Conservation (phyloP, 2,888 invertebrate genomes). For the Argyresthia albistria region DNA sequence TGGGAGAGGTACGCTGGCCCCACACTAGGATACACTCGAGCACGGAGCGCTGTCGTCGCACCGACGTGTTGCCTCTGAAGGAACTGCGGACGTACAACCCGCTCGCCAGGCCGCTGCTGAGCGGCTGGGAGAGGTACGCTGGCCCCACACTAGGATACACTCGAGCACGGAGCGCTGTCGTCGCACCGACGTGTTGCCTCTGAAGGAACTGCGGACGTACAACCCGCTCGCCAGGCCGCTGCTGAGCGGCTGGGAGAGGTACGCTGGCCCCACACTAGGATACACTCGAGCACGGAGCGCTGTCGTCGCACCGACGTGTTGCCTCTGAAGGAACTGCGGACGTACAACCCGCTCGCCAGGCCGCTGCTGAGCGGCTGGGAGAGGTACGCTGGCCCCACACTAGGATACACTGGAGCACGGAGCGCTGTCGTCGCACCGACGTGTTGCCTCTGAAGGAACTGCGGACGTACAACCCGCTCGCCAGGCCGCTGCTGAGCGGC, state of each 20-base stretch:
- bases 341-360: constrained; percentile 86
- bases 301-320: constrained; percentile 78
- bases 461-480: constrained; percentile 82
- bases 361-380: constrained; percentile 92
- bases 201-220: constrained; percentile 75
- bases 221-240: constrained; percentile 90
- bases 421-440: constrained; percentile 78
- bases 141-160: too few relatives aligned
- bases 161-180: constrained; percentile 74
- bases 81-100: constrained; percentile 82
- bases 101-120: constrained; percentile 85
- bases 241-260: constrained; percentile 89
- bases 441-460: constrained; percentile 74
- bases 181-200: constrained; percentile 73
- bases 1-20: constrained; percentile 79
- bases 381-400: constrained; percentile 45
- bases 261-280: constrained; percentile 17
- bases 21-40: constrained; percentile 31
- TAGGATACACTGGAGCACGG: too few relatives aligned
- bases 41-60: constrained; percentile 73
- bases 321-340: constrained; percentile 70
- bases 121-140: constrained; percentile 86
- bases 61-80: constrained; percentile 71
- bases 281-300: too few relatives aligned
- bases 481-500: constrained; percentile 87